Conservation (phyloP, 2,888 invertebrate genomes). For the Eupithecia inturbata region DNA sequence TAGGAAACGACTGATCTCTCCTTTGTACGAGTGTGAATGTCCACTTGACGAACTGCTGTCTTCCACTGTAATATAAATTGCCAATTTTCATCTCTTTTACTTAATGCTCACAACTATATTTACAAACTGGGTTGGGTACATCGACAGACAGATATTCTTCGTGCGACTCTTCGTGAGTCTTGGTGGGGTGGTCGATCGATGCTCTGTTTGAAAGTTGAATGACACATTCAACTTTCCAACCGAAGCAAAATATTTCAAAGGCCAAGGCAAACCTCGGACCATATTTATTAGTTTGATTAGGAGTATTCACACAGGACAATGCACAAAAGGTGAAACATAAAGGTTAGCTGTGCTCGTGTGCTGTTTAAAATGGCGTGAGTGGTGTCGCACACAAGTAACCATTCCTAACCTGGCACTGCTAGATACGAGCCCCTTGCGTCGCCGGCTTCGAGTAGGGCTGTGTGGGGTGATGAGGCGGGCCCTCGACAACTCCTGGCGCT, state of each 20-base stretch:
- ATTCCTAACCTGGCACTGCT: constrained; percentile 85
- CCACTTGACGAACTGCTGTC: constrained; percentile 77
- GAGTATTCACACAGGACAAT: constrained; percentile 20
- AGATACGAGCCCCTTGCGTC: constrained; percentile 86
- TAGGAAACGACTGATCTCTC: constrained; percentile 87
- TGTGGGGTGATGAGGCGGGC: constrained; percentile 78
- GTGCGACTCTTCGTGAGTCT: not conserved
- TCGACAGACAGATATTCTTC: not conserved
- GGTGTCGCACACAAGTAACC: constrained; percentile 53
- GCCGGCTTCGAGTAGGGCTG: constrained; percentile 80
- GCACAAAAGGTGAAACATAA: constrained; percentile 52
- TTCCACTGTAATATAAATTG: constrained; percentile 79
- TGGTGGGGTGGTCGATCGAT: not conserved
- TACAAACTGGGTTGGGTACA: not conserved
- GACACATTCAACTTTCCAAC: not conserved
- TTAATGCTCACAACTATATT: not conserved
- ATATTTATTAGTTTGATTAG: not conserved
- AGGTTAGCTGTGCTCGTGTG: constrained; percentile 64
- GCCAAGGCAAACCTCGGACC: not conserved
- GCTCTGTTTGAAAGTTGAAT: not conserved
- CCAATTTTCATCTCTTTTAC: constrained; percentile 47
- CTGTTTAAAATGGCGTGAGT: constrained; percentile 65
- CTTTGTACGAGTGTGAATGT: constrained; percentile 69
- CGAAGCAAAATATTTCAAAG: not conserved
- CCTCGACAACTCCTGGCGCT: constrained; percentile 76